Percentiles rank a stretch among this genome's conserved stretches.
phyloP scores from a whole-genome alignment of 2,113 vertebrate species.

The Channa argus region DNA sequence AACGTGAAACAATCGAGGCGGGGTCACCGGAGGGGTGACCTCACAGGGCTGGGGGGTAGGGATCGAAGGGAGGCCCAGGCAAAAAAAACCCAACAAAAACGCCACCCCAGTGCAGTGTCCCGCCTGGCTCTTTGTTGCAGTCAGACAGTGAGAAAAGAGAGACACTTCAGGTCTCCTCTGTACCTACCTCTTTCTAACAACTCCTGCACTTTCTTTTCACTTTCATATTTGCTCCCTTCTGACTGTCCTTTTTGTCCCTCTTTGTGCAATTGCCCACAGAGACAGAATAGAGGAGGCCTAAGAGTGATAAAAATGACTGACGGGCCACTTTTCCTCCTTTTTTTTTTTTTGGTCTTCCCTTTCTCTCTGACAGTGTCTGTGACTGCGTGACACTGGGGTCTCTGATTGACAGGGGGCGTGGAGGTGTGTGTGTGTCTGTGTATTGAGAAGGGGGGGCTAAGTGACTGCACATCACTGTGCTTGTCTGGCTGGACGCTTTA shows the following conservation, averaged over 20 bases:
- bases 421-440: constrained; percentile 54
- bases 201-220: constrained; percentile 37
- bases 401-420: constrained; percentile 79
- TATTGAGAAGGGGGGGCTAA: constrained; percentile 12
- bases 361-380: constrained; percentile 56
- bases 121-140: constrained; percentile 72
- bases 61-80: constrained; percentile 72
- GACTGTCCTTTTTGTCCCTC: constrained; percentile 54
- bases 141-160: constrained; percentile 78
- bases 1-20: constrained; percentile 83
- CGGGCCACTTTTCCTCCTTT: constrained; percentile 65
- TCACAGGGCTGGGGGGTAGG: constrained; percentile 69
- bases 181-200: constrained; percentile 42
- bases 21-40: constrained; percentile 81
- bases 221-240: constrained; percentile 53
- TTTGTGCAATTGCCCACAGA: constrained; percentile 44
- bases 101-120: constrained; percentile 71
- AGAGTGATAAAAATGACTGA: constrained; percentile 73
- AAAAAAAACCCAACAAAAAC: constrained; percentile 69
- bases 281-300: constrained; percentile 49
- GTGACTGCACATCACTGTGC: constrained; percentile 62
- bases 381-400: constrained; percentile 63
- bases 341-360: constrained; percentile 35
- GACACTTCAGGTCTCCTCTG: constrained; percentile 69
- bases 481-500: constrained; percentile 77